Evolutionary conservation across 2,797 vertebrate genomes (phyloP).

Genomic region (Trachurus trachurus): DNA sequence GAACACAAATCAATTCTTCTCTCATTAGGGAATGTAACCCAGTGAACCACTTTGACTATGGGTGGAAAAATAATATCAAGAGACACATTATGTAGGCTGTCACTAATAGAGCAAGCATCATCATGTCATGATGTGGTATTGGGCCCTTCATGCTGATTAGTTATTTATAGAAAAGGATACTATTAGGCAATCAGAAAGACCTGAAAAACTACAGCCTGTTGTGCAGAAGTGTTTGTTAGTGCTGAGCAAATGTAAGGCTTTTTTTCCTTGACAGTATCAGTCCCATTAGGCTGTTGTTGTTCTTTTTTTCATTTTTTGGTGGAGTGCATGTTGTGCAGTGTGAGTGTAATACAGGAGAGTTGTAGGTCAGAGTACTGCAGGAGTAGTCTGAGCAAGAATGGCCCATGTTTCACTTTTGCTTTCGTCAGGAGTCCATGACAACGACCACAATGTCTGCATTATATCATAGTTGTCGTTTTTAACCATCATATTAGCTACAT

Average conservation of each 20-base stretch:
- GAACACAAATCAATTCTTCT: neutral
- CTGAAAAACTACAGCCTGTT: slow-evolving; percentile 30
- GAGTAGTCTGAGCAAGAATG: neutral
- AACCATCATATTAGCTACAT: neutral
- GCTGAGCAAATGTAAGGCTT: neutral
- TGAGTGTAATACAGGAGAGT: slow-evolving; percentile 11
- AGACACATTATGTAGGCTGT: neutral
- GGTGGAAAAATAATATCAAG: neutral
- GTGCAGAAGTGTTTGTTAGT: slow-evolving; percentile 18
- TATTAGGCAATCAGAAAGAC: slow-evolving; percentile 6
- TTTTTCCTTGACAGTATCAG: slow-evolving; percentile 13
- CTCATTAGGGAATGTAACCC: neutral
- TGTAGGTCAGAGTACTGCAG: slow-evolving; percentile 17
- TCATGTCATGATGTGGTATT: slow-evolving; percentile 9
- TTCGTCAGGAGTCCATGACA: neutral
- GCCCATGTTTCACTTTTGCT: slow-evolving; percentile 4
- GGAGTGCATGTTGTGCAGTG: slow-evolving; percentile 10
- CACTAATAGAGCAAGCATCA: slow-evolving; percentile 15
- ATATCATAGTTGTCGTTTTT: neutral
- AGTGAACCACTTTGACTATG: neutral
- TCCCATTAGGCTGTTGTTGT: slow-evolving; percentile 52
- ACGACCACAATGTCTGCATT: neutral
- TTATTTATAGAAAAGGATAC: slow-evolving; percentile 29
- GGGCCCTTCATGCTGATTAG: slow-evolving; percentile 9
- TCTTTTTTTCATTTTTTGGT: slow-evolving; percentile 31